Percentiles rank a stretch among this genome's conserved stretches.
These are phyloP conservation scores for Rhynchonycteris naso DNA, from an alignment of 2,797 vertebrate genomes.

Conservation along the genomic window DNA sequence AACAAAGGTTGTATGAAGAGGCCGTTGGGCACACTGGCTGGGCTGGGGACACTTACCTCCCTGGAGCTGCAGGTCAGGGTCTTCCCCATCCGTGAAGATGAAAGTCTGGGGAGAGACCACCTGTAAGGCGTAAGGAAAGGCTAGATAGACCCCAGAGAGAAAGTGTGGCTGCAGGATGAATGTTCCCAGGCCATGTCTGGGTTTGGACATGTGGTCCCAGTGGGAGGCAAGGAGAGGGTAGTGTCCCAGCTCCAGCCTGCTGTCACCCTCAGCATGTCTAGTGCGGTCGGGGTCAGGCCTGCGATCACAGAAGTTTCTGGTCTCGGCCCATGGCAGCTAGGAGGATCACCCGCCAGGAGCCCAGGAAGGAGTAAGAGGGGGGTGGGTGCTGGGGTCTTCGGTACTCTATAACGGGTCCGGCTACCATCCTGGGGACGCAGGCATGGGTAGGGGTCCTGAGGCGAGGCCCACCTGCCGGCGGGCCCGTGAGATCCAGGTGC, in stretches of 20 bases:
- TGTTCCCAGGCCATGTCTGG: not conserved
- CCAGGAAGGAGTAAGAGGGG: too few species aligned
- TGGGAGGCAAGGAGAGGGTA: not conserved
- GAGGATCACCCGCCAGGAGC: not conserved
- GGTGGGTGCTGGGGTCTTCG: not conserved
- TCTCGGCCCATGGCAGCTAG: not conserved
- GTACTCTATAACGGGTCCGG: not conserved
- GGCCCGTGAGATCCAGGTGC: conserved; percentile 95
- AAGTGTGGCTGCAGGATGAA: too few species aligned
- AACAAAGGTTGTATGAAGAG: rapidly evolving
- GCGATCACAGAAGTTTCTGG: too few species aligned
- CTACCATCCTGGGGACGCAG: not conserved
- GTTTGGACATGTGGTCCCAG: not conserved
- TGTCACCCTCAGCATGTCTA: not conserved
- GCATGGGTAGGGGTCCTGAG: too few species aligned
- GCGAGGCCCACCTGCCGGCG: conserved; percentile 89
- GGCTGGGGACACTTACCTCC: conserved; percentile 85
- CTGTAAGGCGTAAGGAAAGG: not conserved
- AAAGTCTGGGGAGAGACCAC: conserved; percentile 90
- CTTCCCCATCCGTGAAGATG: conserved; percentile 96
- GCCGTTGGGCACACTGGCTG: not conserved
- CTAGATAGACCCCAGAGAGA: not conserved
- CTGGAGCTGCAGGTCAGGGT: conserved; percentile 89
- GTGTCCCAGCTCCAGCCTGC: not conserved
- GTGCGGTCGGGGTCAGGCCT: not conserved